Base-by-base conservation (phyloP, 2,888 invertebrate genomes). In the Digitonthophagus gazella region DNA sequence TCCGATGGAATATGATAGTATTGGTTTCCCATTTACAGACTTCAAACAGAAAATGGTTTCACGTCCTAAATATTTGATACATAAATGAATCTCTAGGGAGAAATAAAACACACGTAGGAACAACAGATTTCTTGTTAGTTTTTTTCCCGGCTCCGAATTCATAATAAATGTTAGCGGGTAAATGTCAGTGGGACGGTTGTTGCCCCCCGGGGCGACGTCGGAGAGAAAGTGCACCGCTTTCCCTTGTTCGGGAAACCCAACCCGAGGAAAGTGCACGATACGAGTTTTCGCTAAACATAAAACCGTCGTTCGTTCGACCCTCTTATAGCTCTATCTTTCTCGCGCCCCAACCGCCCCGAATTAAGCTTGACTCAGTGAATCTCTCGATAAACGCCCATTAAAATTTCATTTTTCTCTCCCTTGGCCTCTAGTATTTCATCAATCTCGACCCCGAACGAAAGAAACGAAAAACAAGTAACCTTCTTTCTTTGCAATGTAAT, bases 371-470 rank as follows among this genome's bases (percentile, higher is more conserved):
- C 61, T 20, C 18, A 20, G 19, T 19, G 19, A 61, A 61, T 19
- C 20, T 20, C 61, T 20, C 61, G 61, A 61, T 61, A 61, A 61
- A 61, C 61, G 61, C 16, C 61, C 61, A 61, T 61, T 61, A 61
- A 61, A 61, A 19, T 61, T 61, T 61, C 61, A 61, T 61, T 61
- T 61, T 61, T 61, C 61, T 61, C 61, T 20, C 61, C 19, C 61
- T 61, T 20, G 61, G 18, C 15, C n/a, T n/a, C n/a, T 20, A 20
- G 61, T 61, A 18, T 61, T 61, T 61, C 61, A 61, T 61, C 61
- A 61, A 61, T 61, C 61, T 61, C n/a, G n/a, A n/a, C 61, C 19
- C 18, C 61, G 3, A n/a, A n/a, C n/a, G n/a, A n/a, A n/a, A n/a
- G n/a, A n/a, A n/a, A n/a, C n/a, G n/a, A n/a, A n/a, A n/a, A n/a